These are phyloP conservation scores for Ceraclea dissimilis DNA, from an alignment of 2,888 invertebrate genomes.

Conservation along the genomic window DNA sequence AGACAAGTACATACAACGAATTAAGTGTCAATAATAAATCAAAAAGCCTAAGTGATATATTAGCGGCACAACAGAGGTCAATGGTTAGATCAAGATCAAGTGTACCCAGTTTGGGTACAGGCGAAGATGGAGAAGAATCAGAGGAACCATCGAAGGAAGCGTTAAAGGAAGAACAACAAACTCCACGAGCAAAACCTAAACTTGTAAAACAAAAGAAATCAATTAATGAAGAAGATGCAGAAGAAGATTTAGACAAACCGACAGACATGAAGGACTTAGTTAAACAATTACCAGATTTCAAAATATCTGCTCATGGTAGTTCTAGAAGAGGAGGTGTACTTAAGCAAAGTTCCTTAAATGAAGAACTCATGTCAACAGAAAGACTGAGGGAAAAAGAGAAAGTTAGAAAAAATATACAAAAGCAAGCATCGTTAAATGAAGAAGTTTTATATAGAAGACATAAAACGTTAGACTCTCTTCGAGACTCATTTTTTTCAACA, in stretches of 20 bases:
- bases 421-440: conserved; percentile 83
- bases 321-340: conserved; percentile 54
- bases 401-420: conserved; percentile 75
- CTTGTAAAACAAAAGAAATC: conserved; percentile 83
- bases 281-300: conserved; percentile 59
- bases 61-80: conserved; percentile 63
- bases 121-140: conserved; percentile 34
- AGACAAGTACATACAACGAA: conserved; percentile 34
- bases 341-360: conserved; percentile 83
- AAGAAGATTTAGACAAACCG: conserved; percentile 56
- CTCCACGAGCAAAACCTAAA: conserved; percentile 38
- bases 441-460: conserved; percentile 67
- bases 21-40: conserved; percentile 58
- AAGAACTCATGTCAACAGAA: conserved; percentile 84
- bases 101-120: conserved; percentile 57
- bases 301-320: conserved; percentile 43
- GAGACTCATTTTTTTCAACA: conserved; percentile 66
- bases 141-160: conserved; percentile 20
- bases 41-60: conserved; percentile 75
- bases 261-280: conserved; percentile 63
- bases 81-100: conserved; percentile 70
- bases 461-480: conserved; percentile 60
- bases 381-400: conserved; percentile 74
- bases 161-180: conserved; percentile 25
- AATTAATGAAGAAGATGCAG: conserved; percentile 66